Evolutionary conservation across 2,113 vertebrate species (phyloP), one percentile per base, ranked within the genome.

Genomic region (Salvelinus alpinus): DNA sequence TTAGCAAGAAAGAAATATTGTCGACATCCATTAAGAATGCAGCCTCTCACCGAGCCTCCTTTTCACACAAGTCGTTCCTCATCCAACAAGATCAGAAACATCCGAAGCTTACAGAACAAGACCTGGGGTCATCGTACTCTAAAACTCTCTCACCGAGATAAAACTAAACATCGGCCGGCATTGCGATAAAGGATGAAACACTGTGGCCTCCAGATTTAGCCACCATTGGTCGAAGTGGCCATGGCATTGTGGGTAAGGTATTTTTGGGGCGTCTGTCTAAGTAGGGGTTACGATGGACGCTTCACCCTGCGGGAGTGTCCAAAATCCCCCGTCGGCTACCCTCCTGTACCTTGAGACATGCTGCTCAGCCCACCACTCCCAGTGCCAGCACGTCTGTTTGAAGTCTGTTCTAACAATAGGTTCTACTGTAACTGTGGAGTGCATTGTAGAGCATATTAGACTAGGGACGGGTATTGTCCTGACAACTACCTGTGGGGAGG

Each of bases 401-500:
- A 72, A 72, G 54, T 72, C 11, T 27, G 48, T 27, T 29, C 16
- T n/a, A 34, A 60, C 62, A 51, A 24, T 27, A 14, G 24, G 25
- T n/a, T 62, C 38, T 74, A 25, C 47, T 74, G 22, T 74, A 51
- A n/a, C 9, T 4, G 20, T 38, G 20, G 34, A n/a, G 57, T 44
- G n/a, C 20, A 31, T 38, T n/a, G 31, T 12, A 31, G 11, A 68
- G 27, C 27, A 68, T 68, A 68, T 25, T 27, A 3, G 18, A 11
- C 65, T n/a, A 20, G 65, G 27, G 16, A 31, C 4, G 22, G 72
- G 69, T 60, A 25, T 60, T 64, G 78, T 78, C 83, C 80, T 82
- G 72, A 69, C 80, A 83, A 81, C 82, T 59, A 71, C 70, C 78
- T 31, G 0, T 76, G 27, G 76, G 73, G 29, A 79, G 27, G 66